phyloP scores from a whole-genome alignment of 2,797 vertebrate species.

The Enteromius unitaeniatus region DNA sequence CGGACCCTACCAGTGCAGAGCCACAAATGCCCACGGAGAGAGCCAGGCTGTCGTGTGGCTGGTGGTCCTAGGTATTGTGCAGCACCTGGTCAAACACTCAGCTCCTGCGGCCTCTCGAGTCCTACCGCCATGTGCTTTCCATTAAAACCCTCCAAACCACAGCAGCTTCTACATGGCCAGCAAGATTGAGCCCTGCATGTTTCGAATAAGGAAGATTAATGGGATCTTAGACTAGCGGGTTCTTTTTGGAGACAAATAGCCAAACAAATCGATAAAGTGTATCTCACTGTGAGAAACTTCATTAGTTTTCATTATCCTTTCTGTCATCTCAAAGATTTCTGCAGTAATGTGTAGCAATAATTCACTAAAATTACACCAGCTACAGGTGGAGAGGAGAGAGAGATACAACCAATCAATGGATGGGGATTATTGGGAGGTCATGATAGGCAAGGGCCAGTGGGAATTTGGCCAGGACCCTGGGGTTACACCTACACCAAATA shows the following conservation, averaged over 20 bases:
- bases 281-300: slow-evolving; percentile 14
- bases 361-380: background rate
- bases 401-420: too few relatives aligned
- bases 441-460: too few relatives aligned
- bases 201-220: slow-evolving; percentile 60
- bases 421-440: too few relatives aligned
- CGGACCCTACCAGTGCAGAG: slow-evolving; percentile 84
- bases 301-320: background rate
- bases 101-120: slow-evolving; percentile 61
- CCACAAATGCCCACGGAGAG: slow-evolving; percentile 77
- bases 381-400: too few relatives aligned
- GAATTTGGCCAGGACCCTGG: too few relatives aligned
- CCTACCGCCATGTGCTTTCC: slow-evolving; percentile 74
- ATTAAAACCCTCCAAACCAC: slow-evolving; percentile 65
- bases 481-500: too few relatives aligned
- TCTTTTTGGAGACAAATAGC: slow-evolving; percentile 55
- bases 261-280: slow-evolving; percentile 56
- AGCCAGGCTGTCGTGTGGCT: slow-evolving; percentile 82
- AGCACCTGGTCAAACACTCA: slow-evolving; percentile 72
- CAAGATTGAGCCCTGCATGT: slow-evolving; percentile 64
- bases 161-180: slow-evolving; percentile 52
- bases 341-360: background rate
- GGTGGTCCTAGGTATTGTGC: slow-evolving; percentile 82
- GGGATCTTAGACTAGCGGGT: slow-evolving; percentile 58
- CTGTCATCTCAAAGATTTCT: background rate